Base-by-base conservation (phyloP, 1,140 invertebrate species). In the Pseudomyrmex dendroicus region DNA sequence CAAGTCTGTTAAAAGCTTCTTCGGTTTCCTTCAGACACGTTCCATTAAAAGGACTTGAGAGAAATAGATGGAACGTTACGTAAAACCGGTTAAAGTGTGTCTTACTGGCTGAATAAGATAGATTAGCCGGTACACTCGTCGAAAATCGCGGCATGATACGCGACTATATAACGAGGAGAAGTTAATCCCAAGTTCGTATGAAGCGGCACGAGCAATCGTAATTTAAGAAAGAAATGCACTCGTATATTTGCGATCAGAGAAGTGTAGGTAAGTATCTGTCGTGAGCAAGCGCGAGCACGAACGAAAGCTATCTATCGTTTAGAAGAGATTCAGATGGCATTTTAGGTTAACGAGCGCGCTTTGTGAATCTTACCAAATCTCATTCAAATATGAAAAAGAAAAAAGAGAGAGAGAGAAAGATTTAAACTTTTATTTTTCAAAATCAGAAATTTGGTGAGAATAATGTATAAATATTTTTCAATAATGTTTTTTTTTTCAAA, bases 101-200 rank as follows among this genome's bases (percentile, higher is more conserved):
- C 44, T 80, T 80, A 80, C 66, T 48, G 56, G 66, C 44, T 80
- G 76, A 80, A 80, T 80, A 59, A 80, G 66, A 72, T 80, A 80
- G 76, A 80, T 80, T 80, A 80, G 76, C 25, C 54, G 54, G 66
- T 61, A 77, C 62, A 54, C 61, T 12, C 76, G 22, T 80, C 76
- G 66, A 80, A 80, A 80, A 80, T 80, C 76, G 66, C 44, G 22
- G 46, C n/a, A 15, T 48, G 76, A 59, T 22, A 44, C 74, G 52
- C 74, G 52, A 68, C 52, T 57, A 20, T 12, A 54, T 70, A 70
- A 78, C 76, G 44, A 72, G 50, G 35, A 77, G 63, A n/a, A 3
- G 46, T 54, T 80, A 80, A 80, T 80, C 76, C 76, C 8, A 35
- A n/a, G 54, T 50, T 50, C 66, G 54, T 80, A 66, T 80, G 76